phyloP scores from a whole-genome alignment of 2,888 invertebrate species.

The Microlaimidae sp. region DNA sequence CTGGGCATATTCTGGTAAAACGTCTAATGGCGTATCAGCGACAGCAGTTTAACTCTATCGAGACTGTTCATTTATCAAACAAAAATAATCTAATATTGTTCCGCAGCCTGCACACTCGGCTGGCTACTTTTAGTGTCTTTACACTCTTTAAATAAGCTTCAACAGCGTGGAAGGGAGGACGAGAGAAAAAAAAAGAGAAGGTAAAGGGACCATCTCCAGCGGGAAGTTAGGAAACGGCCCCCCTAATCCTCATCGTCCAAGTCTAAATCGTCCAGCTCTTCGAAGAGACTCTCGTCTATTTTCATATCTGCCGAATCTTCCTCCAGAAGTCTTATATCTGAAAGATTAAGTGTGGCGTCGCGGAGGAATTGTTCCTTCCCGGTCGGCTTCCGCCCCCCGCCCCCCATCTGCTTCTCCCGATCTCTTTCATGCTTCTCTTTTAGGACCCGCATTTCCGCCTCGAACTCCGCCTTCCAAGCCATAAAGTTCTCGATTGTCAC shows the following conservation, averaged over 20 bases:
- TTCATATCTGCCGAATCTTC: constrained; percentile 57
- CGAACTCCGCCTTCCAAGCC: constrained; percentile 81
- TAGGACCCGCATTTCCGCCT: constrained; percentile 53
- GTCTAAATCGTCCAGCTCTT: constrained; percentile 58
- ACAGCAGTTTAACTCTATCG: too few species aligned
- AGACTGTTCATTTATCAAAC: too few species aligned
- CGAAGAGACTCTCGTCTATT: constrained; percentile 80
- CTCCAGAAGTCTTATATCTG: constrained; percentile 53
- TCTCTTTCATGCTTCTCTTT: neutral
- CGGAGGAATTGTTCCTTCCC: constrained; percentile 81
- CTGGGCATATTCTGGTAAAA: too few species aligned
- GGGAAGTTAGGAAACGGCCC: too few species aligned
- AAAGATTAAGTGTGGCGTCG: constrained; percentile 80
- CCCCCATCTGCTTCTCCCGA: neutral
- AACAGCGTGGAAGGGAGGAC: too few species aligned
- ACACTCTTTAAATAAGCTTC: too few species aligned
- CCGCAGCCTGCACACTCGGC: too few species aligned
- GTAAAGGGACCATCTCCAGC: too few species aligned
- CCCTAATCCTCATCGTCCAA: constrained; percentile 48
- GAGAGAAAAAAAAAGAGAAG: too few species aligned
- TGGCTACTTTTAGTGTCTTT: too few species aligned
- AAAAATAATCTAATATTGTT: too few species aligned
- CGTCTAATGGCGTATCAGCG: too few species aligned
- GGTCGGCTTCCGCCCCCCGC: constrained; percentile 18
- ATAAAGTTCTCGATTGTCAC: constrained; percentile 88